Evolutionary conservation across 2,113 vertebrate genomes (phyloP).

Genomic region (Podarcis raffonei): DNA sequence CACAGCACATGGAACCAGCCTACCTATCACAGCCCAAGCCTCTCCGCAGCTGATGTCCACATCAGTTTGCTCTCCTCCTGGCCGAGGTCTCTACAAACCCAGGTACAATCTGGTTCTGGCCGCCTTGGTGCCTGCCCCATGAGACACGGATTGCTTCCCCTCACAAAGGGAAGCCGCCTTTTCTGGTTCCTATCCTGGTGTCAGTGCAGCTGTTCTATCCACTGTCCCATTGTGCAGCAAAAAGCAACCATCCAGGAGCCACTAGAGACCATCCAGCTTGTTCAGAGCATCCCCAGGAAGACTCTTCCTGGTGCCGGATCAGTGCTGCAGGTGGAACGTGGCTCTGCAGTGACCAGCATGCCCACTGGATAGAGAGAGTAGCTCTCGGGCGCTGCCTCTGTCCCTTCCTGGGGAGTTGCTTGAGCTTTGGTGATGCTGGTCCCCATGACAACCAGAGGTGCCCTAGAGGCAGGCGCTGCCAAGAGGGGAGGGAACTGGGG

Average conservation of each 20-base stretch:
- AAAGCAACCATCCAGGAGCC: not conserved
- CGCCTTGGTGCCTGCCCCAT: not conserved
- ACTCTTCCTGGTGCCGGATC: not conserved
- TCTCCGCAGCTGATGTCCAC: no score
- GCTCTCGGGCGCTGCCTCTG: not conserved
- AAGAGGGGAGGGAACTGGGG: not conserved
- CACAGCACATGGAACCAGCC: no score
- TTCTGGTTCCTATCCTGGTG: not conserved
- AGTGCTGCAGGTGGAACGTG: fast-evolving
- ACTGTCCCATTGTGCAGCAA: not conserved
- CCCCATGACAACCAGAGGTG: not conserved
- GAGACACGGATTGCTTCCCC: not conserved
- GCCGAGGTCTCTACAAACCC: not conserved
- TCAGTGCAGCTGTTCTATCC: not conserved
- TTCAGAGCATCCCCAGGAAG: not conserved
- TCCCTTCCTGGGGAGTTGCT: not conserved
- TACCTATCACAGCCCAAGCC: no score
- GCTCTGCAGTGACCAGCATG: not conserved
- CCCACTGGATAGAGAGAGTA: not conserved
- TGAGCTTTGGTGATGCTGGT: not conserved
- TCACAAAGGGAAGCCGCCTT: not conserved
- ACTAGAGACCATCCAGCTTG: not conserved
- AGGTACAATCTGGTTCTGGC: not conserved
- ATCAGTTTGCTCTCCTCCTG: not conserved
- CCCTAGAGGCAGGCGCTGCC: not conserved